Evolutionary conservation across 2,113 vertebrate species (phyloP), one percentile per base, ranked within the genome.

Genomic region (Myotis davidii): DNA sequence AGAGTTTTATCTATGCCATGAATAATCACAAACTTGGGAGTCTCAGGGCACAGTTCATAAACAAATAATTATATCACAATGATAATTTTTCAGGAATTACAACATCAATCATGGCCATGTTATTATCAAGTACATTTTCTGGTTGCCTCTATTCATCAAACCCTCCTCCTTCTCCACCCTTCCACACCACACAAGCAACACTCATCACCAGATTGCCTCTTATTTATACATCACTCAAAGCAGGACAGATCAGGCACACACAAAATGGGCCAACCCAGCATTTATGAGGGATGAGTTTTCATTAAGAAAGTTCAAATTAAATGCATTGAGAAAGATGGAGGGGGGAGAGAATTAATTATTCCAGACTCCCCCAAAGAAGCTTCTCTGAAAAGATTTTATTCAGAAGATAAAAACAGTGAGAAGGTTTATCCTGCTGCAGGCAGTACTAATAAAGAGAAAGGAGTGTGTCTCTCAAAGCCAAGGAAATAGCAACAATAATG

Each of bases 1-100:
- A 95, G 97, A 98, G 94, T 98, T 98, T 98, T 98, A 96, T 97
- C 93, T 98, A 91, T 98, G 97, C 97, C 97, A 97, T 98, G 98
- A 97, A 98, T 96, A 97, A 98, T 98, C 96, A 97, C 97, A 98
- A 97, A 98, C 97, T 98, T 97, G 96, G 92, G 98, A 98, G 95
- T 97, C 96, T 98, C 97, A 91, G 98, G 97, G 97, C 97, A 98
- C 95, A 97, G 97, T 85, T 98, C 97, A 97, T 97, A 98, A 98
- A 97, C 95, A 98, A 98, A 97, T 97, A 98, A 97, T 98, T 98
- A 98, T 98, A 98, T 98, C 97, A 98, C 97, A 98, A 95, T 96
- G 96, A 97, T 98, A 97, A 97, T 97, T 97, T 98, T 97, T 97
- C 97, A 95, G 90, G 96, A 91, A 90, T 94, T 96, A 91, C 93